Conservation (phyloP, 2,888 invertebrate species). For the Andricus curvator region DNA sequence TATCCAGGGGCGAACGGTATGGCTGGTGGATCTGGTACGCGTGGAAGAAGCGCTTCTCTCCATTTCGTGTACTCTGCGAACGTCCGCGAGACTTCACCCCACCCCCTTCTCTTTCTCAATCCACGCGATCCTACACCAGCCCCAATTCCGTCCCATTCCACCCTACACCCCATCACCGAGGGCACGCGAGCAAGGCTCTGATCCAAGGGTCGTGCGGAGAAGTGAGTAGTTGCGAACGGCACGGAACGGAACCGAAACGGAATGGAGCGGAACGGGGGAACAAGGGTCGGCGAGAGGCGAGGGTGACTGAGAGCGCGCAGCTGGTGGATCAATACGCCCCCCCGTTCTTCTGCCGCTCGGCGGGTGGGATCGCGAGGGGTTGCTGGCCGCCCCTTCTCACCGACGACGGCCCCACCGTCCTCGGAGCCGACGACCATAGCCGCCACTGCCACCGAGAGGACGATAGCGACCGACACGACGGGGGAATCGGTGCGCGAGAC, state of each 20-base stretch:
- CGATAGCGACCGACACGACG: constrained; percentile 46
- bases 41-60: constrained; percentile 19
- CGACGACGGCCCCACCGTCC: constrained; percentile 20
- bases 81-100: neutral
- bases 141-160: neutral
- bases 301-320: constrained; percentile 70
- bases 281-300: constrained; percentile 51
- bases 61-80: constrained; percentile 9
- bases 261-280: constrained; percentile 31
- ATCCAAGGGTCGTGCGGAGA: constrained; percentile 18
- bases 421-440: constrained; percentile 50
- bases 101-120: neutral
- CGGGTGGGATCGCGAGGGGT: constrained; percentile 58
- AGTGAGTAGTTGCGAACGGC: constrained; percentile 25
- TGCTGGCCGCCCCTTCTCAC: constrained; percentile 55
- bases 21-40: neutral
- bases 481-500: constrained; percentile 49
- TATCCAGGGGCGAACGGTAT: too few relatives aligned
- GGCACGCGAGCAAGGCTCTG: constrained; percentile 72
- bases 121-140: neutral
- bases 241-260: constrained; percentile 2
- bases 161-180: neutral
- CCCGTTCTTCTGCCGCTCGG: constrained; percentile 52
- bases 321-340: constrained; percentile 76
- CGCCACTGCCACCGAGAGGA: constrained; percentile 52